These are phyloP conservation scores for Bombus consobrinus DNA, from an alignment of 1,140 invertebrate genomes.

Conservation along the genomic window DNA sequence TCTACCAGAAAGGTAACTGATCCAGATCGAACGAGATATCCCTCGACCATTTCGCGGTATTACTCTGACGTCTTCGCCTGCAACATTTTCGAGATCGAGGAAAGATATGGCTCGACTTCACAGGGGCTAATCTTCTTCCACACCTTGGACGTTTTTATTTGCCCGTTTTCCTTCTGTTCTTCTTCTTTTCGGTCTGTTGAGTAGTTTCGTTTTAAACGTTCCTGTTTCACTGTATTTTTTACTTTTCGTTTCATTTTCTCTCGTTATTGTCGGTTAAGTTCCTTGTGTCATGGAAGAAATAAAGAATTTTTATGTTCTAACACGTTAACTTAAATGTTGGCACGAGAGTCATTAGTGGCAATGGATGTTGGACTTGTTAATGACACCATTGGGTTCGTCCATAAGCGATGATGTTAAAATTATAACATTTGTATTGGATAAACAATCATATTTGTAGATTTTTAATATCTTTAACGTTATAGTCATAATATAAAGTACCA, in stretches of 20 bases:
- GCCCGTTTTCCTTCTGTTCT: background rate
- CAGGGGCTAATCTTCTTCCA: background rate
- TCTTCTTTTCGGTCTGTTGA: background rate
- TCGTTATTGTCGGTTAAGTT: too few relatives aligned
- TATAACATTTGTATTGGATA: background rate
- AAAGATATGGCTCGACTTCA: background rate
- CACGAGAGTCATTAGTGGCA: too few relatives aligned
- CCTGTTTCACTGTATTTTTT: background rate
- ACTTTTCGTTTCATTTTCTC: too few relatives aligned
- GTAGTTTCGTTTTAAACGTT: background rate
- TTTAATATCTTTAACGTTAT: background rate
- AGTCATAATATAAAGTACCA: background rate
- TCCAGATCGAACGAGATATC: slow-evolving; percentile 13
- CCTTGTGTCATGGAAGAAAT: fast-evolving
- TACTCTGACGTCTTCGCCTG: background rate
- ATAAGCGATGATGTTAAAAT: too few relatives aligned
- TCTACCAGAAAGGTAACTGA: slow-evolving; percentile 55
- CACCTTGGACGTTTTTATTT: background rate
- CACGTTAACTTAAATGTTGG: too few relatives aligned
- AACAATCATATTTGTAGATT: too few relatives aligned
- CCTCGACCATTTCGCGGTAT: background rate
- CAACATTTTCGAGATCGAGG: background rate
- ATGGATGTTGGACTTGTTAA: too few relatives aligned
- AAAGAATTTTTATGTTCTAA: too few relatives aligned
- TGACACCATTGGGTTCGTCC: too few relatives aligned